These are phyloP conservation scores for Oedothorax gibbosus DNA, from an alignment of 1,140 invertebrate genomes.

Conservation along the genomic window DNA sequence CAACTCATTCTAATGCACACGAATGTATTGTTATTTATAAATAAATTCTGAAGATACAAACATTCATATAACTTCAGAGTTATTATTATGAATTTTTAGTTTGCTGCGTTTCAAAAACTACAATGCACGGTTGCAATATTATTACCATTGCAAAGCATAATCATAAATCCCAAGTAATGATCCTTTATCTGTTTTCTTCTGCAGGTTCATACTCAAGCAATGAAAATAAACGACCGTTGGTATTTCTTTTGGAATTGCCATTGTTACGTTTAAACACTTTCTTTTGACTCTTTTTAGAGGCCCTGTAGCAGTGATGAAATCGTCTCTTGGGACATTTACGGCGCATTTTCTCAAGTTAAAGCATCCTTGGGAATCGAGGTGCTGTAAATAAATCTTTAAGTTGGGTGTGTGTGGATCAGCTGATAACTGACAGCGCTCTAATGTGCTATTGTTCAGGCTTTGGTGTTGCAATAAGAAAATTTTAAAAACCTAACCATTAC, in stretches of 20 bases:
- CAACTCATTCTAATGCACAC: too few species aligned
- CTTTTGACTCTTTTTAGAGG: constrained; percentile 27
- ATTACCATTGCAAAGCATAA: constrained; percentile 1
- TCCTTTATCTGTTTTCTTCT: constrained; percentile 5
- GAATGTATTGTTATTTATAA: too few species aligned
- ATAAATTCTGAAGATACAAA: too few species aligned
- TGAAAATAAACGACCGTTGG: constrained; percentile 45
- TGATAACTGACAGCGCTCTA: constrained; percentile 36
- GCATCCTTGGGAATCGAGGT: constrained; percentile 35
- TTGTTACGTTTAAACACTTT: constrained; percentile 52
- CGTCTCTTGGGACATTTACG: constrained; percentile 33
- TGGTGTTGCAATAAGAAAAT: too few species aligned
- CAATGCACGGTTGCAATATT: background rate
- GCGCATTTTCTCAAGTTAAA: constrained; percentile 40
- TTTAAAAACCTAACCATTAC: too few species aligned
- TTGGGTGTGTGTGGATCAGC: constrained; percentile 19
- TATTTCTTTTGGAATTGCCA: constrained; percentile 41
- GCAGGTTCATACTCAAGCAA: background rate
- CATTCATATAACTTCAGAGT: too few species aligned
- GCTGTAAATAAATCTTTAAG: constrained; percentile 41
- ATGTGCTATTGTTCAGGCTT: background rate
- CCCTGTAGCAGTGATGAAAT: constrained; percentile 49
- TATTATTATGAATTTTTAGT: too few species aligned
- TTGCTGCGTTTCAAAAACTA: too few species aligned
- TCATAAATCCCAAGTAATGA: constrained; percentile 29